phyloP scores from a whole-genome alignment of 2,113 vertebrate genomes.

The Hemibagrus wyckioides region DNA sequence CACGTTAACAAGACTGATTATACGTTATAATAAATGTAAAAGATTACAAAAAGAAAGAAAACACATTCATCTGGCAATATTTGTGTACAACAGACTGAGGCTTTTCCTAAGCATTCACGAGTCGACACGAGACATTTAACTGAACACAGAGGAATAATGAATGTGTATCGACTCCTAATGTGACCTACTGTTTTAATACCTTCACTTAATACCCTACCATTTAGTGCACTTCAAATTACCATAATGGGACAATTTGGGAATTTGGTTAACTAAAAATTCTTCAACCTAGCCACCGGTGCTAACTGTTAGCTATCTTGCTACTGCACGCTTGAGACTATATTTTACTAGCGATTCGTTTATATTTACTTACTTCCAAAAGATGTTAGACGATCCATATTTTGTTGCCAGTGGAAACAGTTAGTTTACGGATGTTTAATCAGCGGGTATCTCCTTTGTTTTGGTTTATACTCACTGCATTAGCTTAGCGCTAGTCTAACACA shows the following conservation, averaged over 20 bases:
- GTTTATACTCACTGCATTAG: not conserved
- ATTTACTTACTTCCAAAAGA: conserved; percentile 87
- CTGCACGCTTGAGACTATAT: not conserved
- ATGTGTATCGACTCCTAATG: not conserved
- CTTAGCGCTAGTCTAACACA: not conserved
- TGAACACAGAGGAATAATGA: not conserved
- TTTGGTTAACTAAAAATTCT: not conserved
- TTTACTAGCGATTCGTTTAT: not conserved
- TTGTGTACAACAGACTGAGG: not conserved
- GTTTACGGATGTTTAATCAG: not conserved
- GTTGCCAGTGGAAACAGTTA: not conserved
- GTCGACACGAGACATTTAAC: not conserved
- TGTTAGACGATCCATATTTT: conserved; percentile 83
- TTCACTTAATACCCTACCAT: not conserved
- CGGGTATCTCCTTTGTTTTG: not conserved
- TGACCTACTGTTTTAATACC: not conserved
- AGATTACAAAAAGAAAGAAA: not conserved
- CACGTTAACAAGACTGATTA: not conserved
- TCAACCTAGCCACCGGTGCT: not conserved
- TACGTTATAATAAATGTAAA: not conserved
- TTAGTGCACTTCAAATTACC: not conserved
- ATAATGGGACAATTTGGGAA: not conserved
- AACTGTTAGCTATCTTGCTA: not conserved
- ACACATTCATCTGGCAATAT: not conserved
- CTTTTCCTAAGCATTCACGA: not conserved